These are phyloP conservation scores for Monomorium pharaonis DNA, from an alignment of 1,140 invertebrate species.

Conservation along the genomic window DNA sequence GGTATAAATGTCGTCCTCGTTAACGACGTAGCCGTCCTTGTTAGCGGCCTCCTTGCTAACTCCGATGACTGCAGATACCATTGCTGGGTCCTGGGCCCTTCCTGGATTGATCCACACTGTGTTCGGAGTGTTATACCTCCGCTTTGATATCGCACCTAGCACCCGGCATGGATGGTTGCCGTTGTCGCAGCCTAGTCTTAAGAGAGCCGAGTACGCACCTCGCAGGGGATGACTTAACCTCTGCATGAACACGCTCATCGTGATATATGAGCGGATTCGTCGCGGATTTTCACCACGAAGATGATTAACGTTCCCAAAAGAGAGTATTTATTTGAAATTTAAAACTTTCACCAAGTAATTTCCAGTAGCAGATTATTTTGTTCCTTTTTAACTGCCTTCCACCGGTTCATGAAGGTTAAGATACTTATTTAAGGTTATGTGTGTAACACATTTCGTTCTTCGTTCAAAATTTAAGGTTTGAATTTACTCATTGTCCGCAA, in stretches of 20 bases:
- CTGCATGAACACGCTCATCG: slow-evolving; percentile 3
- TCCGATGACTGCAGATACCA: neutral
- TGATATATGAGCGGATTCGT: neutral
- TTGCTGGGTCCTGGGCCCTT: neutral
- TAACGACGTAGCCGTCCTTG: neutral
- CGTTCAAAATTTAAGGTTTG: neutral
- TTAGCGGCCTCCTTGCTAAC: neutral
- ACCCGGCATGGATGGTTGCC: neutral
- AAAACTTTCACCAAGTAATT: neutral
- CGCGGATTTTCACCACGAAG: neutral
- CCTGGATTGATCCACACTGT: neutral
- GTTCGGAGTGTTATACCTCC: neutral
- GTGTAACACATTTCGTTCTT: too few relatives aligned
- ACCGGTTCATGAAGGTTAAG: neutral
- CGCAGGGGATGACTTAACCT: neutral
- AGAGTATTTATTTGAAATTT: neutral
- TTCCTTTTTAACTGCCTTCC: neutral
- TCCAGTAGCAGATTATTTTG: neutral
- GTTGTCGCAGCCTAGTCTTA: neutral
- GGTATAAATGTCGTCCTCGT: too few relatives aligned
- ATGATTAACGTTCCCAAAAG: neutral
- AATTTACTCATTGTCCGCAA: too few relatives aligned
- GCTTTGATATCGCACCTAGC: too few relatives aligned
- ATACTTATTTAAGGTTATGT: too few relatives aligned
- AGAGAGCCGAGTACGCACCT: neutral